Conservation (phyloP, 64 coral and sea anemone species). For the Stichodactyla mertensii region DNA sequence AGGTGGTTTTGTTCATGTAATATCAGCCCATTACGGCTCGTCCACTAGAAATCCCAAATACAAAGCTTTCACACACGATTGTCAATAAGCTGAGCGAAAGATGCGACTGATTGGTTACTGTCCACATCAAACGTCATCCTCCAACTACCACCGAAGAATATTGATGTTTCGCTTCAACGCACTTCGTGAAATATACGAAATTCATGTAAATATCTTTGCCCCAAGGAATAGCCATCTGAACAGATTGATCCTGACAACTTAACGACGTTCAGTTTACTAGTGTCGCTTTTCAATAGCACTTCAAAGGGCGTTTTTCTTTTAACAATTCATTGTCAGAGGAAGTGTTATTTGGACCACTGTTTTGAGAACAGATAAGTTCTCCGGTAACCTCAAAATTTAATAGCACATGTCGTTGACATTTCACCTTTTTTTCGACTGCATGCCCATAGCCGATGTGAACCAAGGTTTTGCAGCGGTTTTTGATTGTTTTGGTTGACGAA, state of each 20-base stretch:
- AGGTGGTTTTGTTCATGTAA: conserved; percentile 18
- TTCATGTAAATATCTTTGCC: conserved; percentile 7
- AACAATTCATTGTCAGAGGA: conserved; percentile 7
- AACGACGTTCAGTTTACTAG: neutral
- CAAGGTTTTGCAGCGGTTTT: conserved; percentile 3
- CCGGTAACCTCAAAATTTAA: conserved; percentile 12
- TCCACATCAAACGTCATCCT: conserved; percentile 22
- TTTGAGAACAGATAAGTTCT: neutral
- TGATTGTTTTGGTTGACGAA: conserved; percentile 12
- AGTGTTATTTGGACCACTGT: neutral
- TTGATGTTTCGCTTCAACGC: conserved; percentile 18
- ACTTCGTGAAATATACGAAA: conserved; percentile 16
- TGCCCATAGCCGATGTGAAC: neutral
- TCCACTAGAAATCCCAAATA: conserved; percentile 25
- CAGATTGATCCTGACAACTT: conserved; percentile 7
- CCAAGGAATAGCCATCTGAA: neutral
- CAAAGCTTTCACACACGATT: conserved; percentile 29
- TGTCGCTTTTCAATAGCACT: conserved; percentile 4
- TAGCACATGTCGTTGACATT: conserved; percentile 14
- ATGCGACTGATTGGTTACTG: conserved; percentile 20
- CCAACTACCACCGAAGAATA: neutral
- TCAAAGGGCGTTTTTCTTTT: conserved; percentile 3
- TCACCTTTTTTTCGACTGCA: neutral
- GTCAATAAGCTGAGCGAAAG: conserved; percentile 15
- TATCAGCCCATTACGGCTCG: conserved; percentile 19